Percentiles rank a stretch among this genome's conserved stretches.
phyloP scores from a whole-genome alignment of 2,888 invertebrate species.

The Drosophila paramelanica region DNA sequence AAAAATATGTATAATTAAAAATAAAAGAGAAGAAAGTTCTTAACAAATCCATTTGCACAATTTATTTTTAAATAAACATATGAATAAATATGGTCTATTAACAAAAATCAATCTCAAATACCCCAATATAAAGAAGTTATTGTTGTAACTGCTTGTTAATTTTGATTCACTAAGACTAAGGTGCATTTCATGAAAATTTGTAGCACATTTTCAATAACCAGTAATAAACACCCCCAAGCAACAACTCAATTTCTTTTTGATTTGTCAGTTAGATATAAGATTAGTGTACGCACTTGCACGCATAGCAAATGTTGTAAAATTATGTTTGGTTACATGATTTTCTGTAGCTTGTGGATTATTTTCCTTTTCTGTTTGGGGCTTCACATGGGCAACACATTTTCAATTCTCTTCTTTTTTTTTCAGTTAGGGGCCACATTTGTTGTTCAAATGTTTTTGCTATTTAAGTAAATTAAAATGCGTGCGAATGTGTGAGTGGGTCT shows the following conservation, averaged over 20 bases:
- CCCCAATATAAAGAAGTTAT: background rate
- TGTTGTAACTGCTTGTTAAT: background rate
- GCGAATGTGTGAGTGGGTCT: slow-evolving; percentile 13
- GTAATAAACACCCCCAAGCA: background rate
- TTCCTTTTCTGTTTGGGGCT: slow-evolving; percentile 23
- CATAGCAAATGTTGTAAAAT: slow-evolving; percentile 31
- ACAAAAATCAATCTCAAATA: no score
- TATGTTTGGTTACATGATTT: slow-evolving; percentile 49
- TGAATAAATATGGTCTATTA: no score
- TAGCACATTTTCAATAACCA: slow-evolving; percentile 4
- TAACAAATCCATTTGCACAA: no score
- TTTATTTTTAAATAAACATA: no score
- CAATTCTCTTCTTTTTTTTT: slow-evolving; percentile 17
- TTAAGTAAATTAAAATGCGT: slow-evolving; percentile 61
- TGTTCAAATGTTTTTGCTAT: slow-evolving; percentile 49
- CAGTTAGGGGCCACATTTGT: slow-evolving; percentile 40
- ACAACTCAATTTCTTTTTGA: slow-evolving; percentile 35
- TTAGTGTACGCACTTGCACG: slow-evolving; percentile 38
- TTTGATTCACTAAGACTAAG: no score
- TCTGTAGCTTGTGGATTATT: slow-evolving; percentile 10
- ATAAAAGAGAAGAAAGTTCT: no score
- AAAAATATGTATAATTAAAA: no score
- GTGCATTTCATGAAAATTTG: background rate
- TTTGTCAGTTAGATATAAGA: slow-evolving; percentile 54
- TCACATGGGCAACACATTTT: slow-evolving; percentile 39